Evolutionary conservation across 1,140 invertebrate species (phyloP), one percentile per base, ranked within the genome.

Genomic region (Micrasema longulum): DNA sequence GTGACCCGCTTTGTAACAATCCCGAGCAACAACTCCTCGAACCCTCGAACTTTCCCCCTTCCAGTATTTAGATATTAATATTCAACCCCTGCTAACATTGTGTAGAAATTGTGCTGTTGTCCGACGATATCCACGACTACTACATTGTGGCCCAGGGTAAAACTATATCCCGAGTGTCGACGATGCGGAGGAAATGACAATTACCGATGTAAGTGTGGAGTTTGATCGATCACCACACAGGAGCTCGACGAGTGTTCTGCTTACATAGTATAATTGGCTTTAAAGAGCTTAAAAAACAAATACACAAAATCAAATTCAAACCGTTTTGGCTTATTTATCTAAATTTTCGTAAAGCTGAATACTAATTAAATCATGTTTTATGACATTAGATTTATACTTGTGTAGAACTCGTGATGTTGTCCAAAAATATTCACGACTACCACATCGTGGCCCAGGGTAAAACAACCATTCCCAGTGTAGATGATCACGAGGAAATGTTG

Each of bases 371-470:
- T 55, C 52, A 55, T 55, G 26, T 55, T 55, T 35, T 55, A 14
- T 18, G n/a, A 57, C 31, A 57, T 57, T 57, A 36, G 52, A 52
- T 55, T 26, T 62, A 43, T 26, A 10, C 20, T 52, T 31, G 22
- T 18, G 60, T 69, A 73, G 66, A 57, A 41, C 53, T 77, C 43
- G 82, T 80, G 78, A 65, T 80, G 75, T 88, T 97, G 83, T 90
- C 91, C 78, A 91, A 95, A 84, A 90, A 96, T 85, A 91, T 95
- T 87, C 89, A 87, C 84, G 93, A 93, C 84, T 98, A 97, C 88
- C 87, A 93, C 87, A 98, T 96, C 89, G 94, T 98, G 79, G 91
- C 96, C 79, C 97, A 99, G 90, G 97, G 97, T 83, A 96, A 96
- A 88, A 93, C 95, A 76, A 91, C 91, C 73, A 97, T 99, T 82